Percentiles rank a stretch among this genome's conserved stretches.
Conservation (phyloP, 2,888 invertebrate genomes). For the Volucella inflata region DNA sequence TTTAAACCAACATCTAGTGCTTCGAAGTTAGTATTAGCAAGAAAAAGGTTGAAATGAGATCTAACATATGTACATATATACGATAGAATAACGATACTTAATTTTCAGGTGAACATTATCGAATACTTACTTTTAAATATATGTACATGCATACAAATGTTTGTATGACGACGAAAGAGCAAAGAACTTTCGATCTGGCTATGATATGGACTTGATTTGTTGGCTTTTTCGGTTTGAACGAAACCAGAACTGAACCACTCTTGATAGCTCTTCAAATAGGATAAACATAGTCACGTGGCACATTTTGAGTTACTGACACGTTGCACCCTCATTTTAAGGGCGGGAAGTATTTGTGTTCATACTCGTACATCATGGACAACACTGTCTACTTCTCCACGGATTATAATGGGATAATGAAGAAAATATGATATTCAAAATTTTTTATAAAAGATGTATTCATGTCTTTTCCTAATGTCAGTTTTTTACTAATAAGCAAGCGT, state of each 20-base stretch:
- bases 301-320: constrained; percentile 69
- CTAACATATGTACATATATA: constrained; percentile 48
- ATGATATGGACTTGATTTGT: constrained; percentile 77
- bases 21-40: constrained; percentile 33
- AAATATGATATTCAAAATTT: constrained; percentile 68
- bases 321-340: constrained; percentile 38
- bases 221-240: constrained; percentile 78
- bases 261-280: constrained; percentile 80
- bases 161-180: constrained; percentile 15
- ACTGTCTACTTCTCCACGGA: constrained; percentile 40
- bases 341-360: constrained; percentile 31
- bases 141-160: constrained; percentile 11
- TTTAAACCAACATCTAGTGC: constrained; percentile 76
- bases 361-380: constrained; percentile 2
- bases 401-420: constrained; percentile 56
- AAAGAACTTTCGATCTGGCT: constrained; percentile 78
- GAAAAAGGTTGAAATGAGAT: constrained; percentile 36
- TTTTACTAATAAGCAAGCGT: constrained; percentile 77
- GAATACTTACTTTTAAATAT: background rate
- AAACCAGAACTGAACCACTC: constrained; percentile 78
- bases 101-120: constrained; percentile 79
- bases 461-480: constrained; percentile 61
- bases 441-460: constrained; percentile 54
- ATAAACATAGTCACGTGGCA: constrained; percentile 83
- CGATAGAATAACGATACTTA: constrained; percentile 78